phyloP scores from a whole-genome alignment of 2,888 invertebrate genomes.

The Brenthis ino region DNA sequence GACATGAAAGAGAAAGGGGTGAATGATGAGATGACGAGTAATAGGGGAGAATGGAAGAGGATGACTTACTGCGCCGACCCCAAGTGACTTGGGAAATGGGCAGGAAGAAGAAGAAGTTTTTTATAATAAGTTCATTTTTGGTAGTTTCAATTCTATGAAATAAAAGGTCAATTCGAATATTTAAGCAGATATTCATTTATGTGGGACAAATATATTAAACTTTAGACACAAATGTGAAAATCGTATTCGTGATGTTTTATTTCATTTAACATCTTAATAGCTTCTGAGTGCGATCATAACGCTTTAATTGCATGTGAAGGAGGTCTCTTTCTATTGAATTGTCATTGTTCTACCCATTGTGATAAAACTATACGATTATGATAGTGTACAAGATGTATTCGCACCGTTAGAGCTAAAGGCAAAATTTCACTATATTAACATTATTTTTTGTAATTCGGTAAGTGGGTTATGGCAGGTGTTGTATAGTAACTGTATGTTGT shows the following conservation, averaged over 20 bases:
- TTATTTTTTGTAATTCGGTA: constrained; percentile 1
- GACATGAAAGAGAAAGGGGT: too few species aligned
- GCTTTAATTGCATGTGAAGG: constrained; percentile 33
- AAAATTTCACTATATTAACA: constrained; percentile 15
- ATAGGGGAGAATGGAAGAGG: too few species aligned
- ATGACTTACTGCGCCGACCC: too few species aligned
- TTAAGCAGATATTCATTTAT: too few species aligned
- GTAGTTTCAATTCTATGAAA: too few species aligned
- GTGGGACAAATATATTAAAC: neutral
- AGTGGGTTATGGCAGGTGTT: neutral
- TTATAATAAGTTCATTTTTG: too few species aligned
- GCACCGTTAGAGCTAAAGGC: constrained; percentile 15
- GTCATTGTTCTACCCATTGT: constrained; percentile 20
- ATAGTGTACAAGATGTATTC: constrained; percentile 18
- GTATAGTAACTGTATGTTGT: neutral
- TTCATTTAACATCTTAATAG: constrained; percentile 10
- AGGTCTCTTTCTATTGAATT: constrained; percentile 27
- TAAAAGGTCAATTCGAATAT: too few species aligned
- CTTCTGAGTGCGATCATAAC: constrained; percentile 1
- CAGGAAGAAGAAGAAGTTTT: too few species aligned
- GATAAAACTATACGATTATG: constrained; percentile 23
- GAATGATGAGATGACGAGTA: too few species aligned
- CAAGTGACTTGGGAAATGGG: too few species aligned
- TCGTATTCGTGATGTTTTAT: constrained; percentile 10
- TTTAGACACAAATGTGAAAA: constrained; percentile 13